Conservation (phyloP, 2,113 vertebrate species). For the Balaeniceps rex region DNA sequence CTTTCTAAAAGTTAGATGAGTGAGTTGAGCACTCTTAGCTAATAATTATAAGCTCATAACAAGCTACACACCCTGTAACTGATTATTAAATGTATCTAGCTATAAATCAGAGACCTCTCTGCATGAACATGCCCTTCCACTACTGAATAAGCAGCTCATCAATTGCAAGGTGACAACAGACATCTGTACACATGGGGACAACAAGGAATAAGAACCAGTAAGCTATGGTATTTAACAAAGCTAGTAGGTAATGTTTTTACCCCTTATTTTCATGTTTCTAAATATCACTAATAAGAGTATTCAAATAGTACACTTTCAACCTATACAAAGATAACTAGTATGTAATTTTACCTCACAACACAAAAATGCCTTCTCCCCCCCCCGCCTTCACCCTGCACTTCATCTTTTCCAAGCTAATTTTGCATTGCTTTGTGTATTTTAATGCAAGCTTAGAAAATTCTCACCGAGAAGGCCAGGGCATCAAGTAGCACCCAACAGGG, state of each 20-base stretch:
- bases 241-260: fast-evolving
- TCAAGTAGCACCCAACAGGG: neutral
- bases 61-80: neutral
- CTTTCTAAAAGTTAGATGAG: fast-evolving
- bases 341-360: neutral
- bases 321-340: neutral
- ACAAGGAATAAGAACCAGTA: neutral
- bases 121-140: neutral
- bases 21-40: neutral
- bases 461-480: neutral
- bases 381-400: neutral
- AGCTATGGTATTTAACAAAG: neutral
- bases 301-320: neutral
- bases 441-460: neutral
- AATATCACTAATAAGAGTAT: neutral
- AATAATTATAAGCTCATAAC: neutral
- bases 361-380: neutral
- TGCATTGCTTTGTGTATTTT: neutral
- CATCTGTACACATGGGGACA: neutral
- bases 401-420: neutral
- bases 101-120: neutral
- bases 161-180: neutral
- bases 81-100: neutral
- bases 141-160: neutral
- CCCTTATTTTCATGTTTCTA: neutral